phyloP scores from a whole-genome alignment of 2,888 invertebrate species.

The Lochmaea capreae region DNA sequence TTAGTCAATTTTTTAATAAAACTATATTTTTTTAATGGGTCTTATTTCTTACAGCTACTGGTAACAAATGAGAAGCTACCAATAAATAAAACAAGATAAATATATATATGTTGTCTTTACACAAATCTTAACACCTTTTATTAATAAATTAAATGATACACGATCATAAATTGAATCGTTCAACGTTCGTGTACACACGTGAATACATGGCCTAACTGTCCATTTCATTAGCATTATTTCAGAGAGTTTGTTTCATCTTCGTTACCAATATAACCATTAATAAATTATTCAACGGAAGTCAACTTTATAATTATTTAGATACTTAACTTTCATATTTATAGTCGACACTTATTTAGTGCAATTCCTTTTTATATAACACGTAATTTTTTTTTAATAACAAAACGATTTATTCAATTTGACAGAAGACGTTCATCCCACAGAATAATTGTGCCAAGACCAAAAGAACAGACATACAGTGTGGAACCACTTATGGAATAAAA shows the following conservation, averaged over 20 bases:
- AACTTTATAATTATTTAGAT: neutral
- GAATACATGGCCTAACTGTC: no score
- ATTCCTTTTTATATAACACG: no score
- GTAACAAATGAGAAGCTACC: neutral
- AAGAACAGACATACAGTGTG: no score
- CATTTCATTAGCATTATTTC: neutral
- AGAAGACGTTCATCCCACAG: no score
- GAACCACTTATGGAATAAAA: no score
- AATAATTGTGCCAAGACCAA: no score
- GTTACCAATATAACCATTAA: neutral
- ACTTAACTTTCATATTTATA: neutral
- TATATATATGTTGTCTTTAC: neutral
- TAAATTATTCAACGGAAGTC: neutral
- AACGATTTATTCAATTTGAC: no score
- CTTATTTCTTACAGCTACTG: neutral
- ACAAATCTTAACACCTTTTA: neutral
- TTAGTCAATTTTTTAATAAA: no score
- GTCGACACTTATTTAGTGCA: no score
- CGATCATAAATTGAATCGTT: neutral
- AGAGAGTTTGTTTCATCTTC: constrained; percentile 3
- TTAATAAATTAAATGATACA: neutral
- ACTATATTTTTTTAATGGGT: no score
- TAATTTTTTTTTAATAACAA: no score
- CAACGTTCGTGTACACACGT: neutral
- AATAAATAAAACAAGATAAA: neutral